Percentiles rank a stretch among this genome's conserved stretches.
Evolutionary conservation across 2,888 invertebrate species (phyloP).

Genomic region (Scotopteryx bipunctaria): DNA sequence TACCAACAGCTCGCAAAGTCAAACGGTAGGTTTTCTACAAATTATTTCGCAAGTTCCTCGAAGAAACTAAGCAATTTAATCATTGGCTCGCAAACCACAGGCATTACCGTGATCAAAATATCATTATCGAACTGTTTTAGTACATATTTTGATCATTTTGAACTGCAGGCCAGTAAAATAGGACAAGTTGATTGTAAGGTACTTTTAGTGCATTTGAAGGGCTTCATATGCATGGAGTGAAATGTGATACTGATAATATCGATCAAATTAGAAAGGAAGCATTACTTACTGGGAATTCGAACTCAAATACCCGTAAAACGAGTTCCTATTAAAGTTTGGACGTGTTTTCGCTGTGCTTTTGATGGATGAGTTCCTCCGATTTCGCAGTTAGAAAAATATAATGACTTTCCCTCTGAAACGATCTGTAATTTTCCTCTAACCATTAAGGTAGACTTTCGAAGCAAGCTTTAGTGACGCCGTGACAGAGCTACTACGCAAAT

Average conservation of each 20-base stretch:
- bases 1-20: not conserved
- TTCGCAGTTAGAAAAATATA: no score
- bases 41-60: conserved; percentile 26
- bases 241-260: conserved; percentile 28
- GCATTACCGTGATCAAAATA: conserved; percentile 31
- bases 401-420: conserved; percentile 3
- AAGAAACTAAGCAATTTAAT: conserved; percentile 24
- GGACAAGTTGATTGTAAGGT: conserved; percentile 27
- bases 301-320: conserved; percentile 4
- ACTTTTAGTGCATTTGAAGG: conserved; percentile 42
- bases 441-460: no score
- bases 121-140: conserved; percentile 35
- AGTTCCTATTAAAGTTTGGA: conserved; percentile 5
- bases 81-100: conserved; percentile 21
- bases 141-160: no score
- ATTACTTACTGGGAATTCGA: conserved; percentile 11
- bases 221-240: conserved; percentile 42
- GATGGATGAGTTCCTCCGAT: conserved; percentile 6
- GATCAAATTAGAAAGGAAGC: conserved; percentile 16
- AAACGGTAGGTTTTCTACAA: conserved; percentile 8
- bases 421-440: conserved; percentile 10
- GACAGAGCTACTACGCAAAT: no score
- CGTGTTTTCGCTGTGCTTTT: conserved; percentile 4
- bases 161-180: conserved; percentile 16
- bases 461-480: no score